Evolutionary conservation across 2,113 vertebrate species (phyloP), one percentile per base, ranked within the genome.

Genomic region (Nyctibius bracteatus): DNA sequence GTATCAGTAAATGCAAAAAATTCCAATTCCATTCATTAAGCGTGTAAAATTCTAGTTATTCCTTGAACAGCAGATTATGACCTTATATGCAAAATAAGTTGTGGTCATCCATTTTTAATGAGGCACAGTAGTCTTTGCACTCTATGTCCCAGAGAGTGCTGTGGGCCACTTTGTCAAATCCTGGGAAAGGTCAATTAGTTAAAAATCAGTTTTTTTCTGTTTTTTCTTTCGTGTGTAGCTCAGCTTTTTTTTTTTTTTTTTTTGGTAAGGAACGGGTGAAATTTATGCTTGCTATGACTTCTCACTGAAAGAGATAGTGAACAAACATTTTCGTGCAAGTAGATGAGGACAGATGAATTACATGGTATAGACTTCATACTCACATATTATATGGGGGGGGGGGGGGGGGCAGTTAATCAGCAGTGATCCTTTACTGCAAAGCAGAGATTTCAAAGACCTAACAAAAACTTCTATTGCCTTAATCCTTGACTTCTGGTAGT

Each of bases 171-270:
- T 65, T 51, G 35, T 72, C 23, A 59, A 44, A 41, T 65, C 41
- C 52, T 90, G 33, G 39, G 46, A 95, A 94, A 97, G 74, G 81
- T 83, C 62, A 92, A n/a, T 52, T 54, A 79, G 47, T 68, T 79
- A 81, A 83, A 65, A 91, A 81, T 75, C 47, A 22, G 31, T 55
- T 25, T 13, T 62, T 17, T 72, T 10, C 31, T 43, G 11, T 0
- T 35, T 77, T 63, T 54, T 6, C 23, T 84, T 81, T 58, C 24
- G 37, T 62, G 12, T 37, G 12, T 74, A 41, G 7, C 9, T 63
- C 12, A 5, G 24, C 4, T 16, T 35, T 52, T 46, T 62, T 58
- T 7, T 28, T 25, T 75, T 77, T 57, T 11, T 58, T 33, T 61
- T 39, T 49, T 44, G 8, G 8, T 18, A 55, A 44, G 14, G 12